Percentiles rank a stretch among this genome's conserved stretches.
phyloP scores from a whole-genome alignment of 2,888 invertebrate genomes.

The Eurytoma californica region DNA sequence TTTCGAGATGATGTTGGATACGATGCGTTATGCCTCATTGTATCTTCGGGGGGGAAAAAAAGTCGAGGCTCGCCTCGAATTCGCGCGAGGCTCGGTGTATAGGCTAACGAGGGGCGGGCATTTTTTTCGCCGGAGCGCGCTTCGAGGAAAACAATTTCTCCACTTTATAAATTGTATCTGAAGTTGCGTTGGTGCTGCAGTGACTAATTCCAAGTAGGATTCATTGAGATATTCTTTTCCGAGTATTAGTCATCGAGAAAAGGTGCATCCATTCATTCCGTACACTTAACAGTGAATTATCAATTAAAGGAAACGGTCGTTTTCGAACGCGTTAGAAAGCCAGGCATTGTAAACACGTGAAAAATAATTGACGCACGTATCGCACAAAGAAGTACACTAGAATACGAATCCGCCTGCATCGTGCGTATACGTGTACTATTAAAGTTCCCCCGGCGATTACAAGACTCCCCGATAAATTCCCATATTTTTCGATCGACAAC shows the following conservation, averaged over 20 bases:
- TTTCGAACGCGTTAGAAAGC: no score
- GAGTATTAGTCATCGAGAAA: conserved; percentile 38
- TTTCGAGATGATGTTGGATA: neutral
- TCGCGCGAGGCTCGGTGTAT: no score
- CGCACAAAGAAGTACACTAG: neutral
- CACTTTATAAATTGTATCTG: conserved; percentile 39
- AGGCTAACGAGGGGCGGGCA: neutral
- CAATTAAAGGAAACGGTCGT: no score
- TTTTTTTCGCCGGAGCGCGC: neutral
- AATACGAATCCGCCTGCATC: no score
- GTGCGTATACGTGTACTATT: neutral
- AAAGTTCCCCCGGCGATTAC: neutral
- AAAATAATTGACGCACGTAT: neutral
- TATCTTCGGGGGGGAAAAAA: neutral
- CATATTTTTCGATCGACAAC: conserved; percentile 42
- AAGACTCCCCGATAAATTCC: neutral
- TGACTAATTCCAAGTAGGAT: conserved; percentile 39
- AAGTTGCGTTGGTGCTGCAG: neutral
- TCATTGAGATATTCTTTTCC: conserved; percentile 46
- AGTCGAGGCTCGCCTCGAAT: neutral
- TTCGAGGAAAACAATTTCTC: conserved; percentile 37
- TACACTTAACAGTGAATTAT: no score
- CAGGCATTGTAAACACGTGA: no score
- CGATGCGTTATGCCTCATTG: neutral
- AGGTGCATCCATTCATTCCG: neutral